Evolutionary conservation across 2,888 invertebrate species (phyloP), one percentile per base, ranked within the genome.

Genomic region (Mellilla xanthometata): DNA sequence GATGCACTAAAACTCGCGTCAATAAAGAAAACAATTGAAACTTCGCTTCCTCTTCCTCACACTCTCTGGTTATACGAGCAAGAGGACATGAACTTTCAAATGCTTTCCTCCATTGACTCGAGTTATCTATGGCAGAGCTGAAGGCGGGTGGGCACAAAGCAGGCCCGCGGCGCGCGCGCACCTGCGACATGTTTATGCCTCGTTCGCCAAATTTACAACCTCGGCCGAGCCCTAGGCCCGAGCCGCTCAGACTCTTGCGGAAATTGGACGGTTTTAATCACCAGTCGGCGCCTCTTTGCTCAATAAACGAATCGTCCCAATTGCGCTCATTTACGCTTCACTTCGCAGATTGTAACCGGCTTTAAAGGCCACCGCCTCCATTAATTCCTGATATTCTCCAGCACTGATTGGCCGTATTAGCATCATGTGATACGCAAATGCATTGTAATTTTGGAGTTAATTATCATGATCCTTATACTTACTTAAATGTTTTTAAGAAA

Each of bases 101-200:
- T n/a, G n/a, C n/a, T n/a, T n/a, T n/a, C n/a, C n/a, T n/a, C n/a
- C n/a, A n/a, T n/a, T n/a, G n/a, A n/a, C n/a, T n/a, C n/a, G n/a
- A n/a, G n/a, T n/a, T n/a, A 3, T 19, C 4, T 19, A 19, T 19
- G 15, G 3, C 15, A 19, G 15, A 19, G 15, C 15, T 27, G n/a
- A 13, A 35, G 51, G 53, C 55, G 53, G 54, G 40, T 30, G 42
- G 58, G 60, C 29, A 76, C 79, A 78, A 83, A 75, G 82, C 70
- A 54, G 71, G 62, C 81, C 72, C 63, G 71, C 62, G 42, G 75
- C 61, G 71, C 53, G 65, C 51, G 34, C 28, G 60, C 77, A 74
- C 76, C 75, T 73, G 77, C 63, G 82, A 84, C 82, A 82, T 81
- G 71, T 86, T 86, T 85, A 87, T 85, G 82, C 62, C 67, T 68